Evolutionary conservation across 2,797 vertebrate species (phyloP).

Genomic region (Ataeniobius toweri): DNA sequence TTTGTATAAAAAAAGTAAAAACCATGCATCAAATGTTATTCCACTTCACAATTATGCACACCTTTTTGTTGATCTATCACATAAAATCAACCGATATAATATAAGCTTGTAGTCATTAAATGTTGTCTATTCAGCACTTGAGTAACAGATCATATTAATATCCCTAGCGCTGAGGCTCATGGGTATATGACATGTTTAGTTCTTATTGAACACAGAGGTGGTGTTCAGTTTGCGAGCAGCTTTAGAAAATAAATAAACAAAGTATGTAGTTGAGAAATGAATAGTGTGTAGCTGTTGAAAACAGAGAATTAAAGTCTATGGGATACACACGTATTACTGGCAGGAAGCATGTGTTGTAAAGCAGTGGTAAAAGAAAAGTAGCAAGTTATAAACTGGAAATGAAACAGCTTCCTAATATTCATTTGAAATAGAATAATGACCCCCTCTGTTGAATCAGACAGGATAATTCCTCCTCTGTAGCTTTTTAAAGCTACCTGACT

Average conservation of each 20-base stretch:
- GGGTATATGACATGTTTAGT: neutral
- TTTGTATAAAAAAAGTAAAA: too few relatives aligned
- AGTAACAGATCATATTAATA: neutral
- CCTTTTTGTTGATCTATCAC: too few relatives aligned
- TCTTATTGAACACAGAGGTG: neutral
- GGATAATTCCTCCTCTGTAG: conserved; percentile 26
- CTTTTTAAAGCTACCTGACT: conserved; percentile 19
- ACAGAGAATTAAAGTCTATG: neutral
- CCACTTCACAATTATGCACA: too few relatives aligned
- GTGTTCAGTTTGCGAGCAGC: neutral
- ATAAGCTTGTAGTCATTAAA: too few relatives aligned
- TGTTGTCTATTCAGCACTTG: too few relatives aligned
- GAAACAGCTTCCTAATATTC: neutral
- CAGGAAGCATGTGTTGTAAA: neutral
- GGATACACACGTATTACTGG: neutral
- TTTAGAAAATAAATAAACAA: neutral
- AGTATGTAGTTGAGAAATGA: neutral
- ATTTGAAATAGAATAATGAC: neutral
- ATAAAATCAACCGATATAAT: too few relatives aligned
- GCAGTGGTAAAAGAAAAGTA: neutral
- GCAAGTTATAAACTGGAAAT: neutral
- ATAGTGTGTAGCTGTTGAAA: neutral
- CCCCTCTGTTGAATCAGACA: conserved; percentile 8
- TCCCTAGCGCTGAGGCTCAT: neutral
- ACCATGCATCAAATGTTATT: too few relatives aligned